Percentiles rank a stretch among this genome's conserved stretches.
These are phyloP conservation scores for Drosophila anomalipes DNA, from an alignment of 2,888 invertebrate genomes.

Conservation along the genomic window DNA sequence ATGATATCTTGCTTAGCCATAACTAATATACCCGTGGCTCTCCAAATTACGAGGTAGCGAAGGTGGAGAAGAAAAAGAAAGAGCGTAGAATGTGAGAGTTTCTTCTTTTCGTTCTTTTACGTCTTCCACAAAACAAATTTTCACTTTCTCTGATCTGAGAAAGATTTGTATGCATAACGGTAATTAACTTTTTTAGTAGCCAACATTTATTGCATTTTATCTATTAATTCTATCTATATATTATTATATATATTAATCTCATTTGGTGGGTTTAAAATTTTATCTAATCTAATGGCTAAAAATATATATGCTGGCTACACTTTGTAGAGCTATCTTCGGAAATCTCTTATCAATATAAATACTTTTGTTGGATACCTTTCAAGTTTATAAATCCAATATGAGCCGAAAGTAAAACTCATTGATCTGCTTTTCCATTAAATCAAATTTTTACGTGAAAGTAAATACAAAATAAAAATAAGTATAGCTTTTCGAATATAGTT, in stretches of 20 bases:
- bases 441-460: background rate
- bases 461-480: background rate
- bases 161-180: background rate
- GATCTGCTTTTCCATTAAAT: background rate
- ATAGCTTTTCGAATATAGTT: background rate
- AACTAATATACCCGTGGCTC: conserved; percentile 3
- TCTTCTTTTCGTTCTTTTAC: background rate
- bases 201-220: background rate
- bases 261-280: background rate
- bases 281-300: conserved; percentile 5
- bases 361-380: background rate
- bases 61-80: background rate
- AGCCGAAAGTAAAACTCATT: background rate
- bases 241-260: background rate
- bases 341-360: background rate
- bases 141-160: conserved; percentile 10
- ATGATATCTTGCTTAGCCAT: background rate
- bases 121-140: background rate
- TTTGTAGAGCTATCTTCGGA: background rate
- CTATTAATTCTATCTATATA: background rate
- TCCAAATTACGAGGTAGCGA: background rate
- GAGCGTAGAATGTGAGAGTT: conserved; percentile 10
- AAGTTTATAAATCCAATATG: background rate
- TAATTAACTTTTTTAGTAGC: background rate
- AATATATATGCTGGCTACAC: background rate